A percentile compares a stretch with the other conserved stretches of the same genome.
Conservation (phyloP, 1,140 invertebrate species). For the Nephotettix cincticeps region DNA sequence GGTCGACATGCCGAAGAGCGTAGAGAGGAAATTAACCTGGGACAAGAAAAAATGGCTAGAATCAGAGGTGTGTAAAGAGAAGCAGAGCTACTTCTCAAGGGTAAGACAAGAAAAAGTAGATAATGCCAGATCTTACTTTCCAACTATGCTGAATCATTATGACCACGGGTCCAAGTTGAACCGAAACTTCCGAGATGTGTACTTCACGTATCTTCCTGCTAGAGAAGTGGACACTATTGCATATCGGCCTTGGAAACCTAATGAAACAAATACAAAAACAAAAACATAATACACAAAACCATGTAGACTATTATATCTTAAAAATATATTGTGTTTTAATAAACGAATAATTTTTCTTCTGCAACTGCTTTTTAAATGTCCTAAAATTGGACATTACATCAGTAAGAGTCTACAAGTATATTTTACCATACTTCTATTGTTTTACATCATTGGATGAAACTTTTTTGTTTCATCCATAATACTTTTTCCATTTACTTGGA, state of each 20-base stretch:
- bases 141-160: conserved; percentile 15
- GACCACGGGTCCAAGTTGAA: conserved; percentile 9
- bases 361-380: too few species aligned
- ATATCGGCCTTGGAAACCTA: not conserved
- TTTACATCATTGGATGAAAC: too few species aligned
- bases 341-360: too few species aligned
- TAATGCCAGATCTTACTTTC: not conserved
- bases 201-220: conserved; percentile 5
- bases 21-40: not conserved
- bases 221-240: conserved; percentile 14
- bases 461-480: too few species aligned
- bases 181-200: not conserved
- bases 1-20: not conserved
- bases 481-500: too few species aligned
- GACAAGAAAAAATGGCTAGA: conserved; percentile 5
- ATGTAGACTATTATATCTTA: too few species aligned
- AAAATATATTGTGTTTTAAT: too few species aligned
- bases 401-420: too few species aligned
- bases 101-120: conserved; percentile 9
- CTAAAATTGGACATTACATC: too few species aligned
- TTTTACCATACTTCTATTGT: too few species aligned
- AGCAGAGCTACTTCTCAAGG: not conserved
- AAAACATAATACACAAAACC: too few species aligned
- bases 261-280: too few species aligned
- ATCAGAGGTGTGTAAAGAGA: conserved; percentile 1